A percentile compares a stretch with the other conserved stretches of the same genome.
Conservation (phyloP, 2,888 invertebrate species). For the Ophioninae sp. region DNA sequence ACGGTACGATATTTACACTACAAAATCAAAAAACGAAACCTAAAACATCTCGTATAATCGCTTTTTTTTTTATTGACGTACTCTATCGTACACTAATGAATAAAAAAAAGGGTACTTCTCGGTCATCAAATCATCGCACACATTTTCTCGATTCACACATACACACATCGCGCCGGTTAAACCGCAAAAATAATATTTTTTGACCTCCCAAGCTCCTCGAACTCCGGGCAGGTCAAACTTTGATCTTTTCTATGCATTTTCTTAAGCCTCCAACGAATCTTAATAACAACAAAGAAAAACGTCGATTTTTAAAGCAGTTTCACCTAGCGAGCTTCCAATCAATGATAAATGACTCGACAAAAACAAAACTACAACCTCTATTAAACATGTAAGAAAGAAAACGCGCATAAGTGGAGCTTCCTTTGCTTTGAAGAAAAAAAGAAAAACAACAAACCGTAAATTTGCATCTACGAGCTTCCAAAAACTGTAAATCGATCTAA, state of each 20-base stretch:
- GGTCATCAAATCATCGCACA: slow-evolving; percentile 51
- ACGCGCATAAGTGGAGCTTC: slow-evolving; percentile 16
- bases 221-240: slow-evolving; percentile 66
- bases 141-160: slow-evolving; percentile 51
- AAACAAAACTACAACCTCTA: slow-evolving; percentile 5
- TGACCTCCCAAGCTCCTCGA: slow-evolving; percentile 39
- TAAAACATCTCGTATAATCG: slow-evolving; percentile 66
- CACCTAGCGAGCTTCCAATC: slow-evolving; percentile 3
- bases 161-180: slow-evolving; percentile 42
- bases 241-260: slow-evolving; percentile 68
- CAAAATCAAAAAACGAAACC: slow-evolving; percentile 50
- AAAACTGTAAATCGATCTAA: slow-evolving; percentile 55
- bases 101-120: slow-evolving; percentile 31
- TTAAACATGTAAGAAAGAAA: slow-evolving; percentile 5
- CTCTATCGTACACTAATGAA: slow-evolving; percentile 61
- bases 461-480: slow-evolving; percentile 40
- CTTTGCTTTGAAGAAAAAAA: not conserved
- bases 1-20: slow-evolving; percentile 72
- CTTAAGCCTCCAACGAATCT: slow-evolving; percentile 3
- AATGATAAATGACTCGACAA: slow-evolving; percentile 5
- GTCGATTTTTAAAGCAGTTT: not conserved
- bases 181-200: slow-evolving; percentile 71
- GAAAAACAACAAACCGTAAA: slow-evolving; percentile 7
- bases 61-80: slow-evolving; percentile 56
- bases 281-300: not conserved